A percentile compares a stretch with the other conserved stretches of the same genome.
These are phyloP conservation scores for Bimastos eiseni DNA, from an alignment of 2,888 invertebrate genomes.

Conservation along the genomic window DNA sequence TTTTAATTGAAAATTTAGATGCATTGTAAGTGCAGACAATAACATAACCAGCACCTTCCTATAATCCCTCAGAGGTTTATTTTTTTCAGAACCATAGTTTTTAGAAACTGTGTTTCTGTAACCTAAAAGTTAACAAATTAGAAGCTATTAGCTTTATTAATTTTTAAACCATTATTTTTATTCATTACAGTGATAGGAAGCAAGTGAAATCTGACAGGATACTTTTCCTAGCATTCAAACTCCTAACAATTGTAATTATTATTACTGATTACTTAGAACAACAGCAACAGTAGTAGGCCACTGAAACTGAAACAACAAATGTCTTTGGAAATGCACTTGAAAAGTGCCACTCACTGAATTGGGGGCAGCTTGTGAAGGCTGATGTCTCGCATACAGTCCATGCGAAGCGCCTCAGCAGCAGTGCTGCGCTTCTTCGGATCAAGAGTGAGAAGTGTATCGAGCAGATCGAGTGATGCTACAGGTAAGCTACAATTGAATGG, in stretches of 20 bases:
- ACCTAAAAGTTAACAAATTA: not conserved
- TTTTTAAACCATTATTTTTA: too few species aligned
- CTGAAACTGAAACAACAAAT: not conserved
- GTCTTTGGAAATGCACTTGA: not conserved
- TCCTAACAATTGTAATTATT: not conserved
- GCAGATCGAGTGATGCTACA: not conserved
- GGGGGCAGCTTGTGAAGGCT: constrained; percentile 1
- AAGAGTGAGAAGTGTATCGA: not conserved
- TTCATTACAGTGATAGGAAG: not conserved
- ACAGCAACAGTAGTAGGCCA: not conserved
- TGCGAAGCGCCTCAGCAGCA: not conserved
- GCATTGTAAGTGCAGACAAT: not conserved
- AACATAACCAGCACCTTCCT: not conserved
- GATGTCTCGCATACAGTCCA: constrained; percentile 15
- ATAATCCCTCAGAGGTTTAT: not conserved
- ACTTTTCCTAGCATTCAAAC: not conserved
- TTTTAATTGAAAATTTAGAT: not conserved
- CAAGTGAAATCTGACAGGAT: not conserved
- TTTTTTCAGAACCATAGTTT: not conserved
- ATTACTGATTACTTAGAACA: not conserved
- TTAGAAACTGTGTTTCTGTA: not conserved
- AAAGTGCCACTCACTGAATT: not conserved
- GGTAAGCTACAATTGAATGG: constrained; percentile 18
- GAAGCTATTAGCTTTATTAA: not conserved
- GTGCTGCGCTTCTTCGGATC: constrained; percentile 17